phyloP scores from a whole-genome alignment of 2,113 vertebrate species.

The Eulacestoma nigropectus region DNA sequence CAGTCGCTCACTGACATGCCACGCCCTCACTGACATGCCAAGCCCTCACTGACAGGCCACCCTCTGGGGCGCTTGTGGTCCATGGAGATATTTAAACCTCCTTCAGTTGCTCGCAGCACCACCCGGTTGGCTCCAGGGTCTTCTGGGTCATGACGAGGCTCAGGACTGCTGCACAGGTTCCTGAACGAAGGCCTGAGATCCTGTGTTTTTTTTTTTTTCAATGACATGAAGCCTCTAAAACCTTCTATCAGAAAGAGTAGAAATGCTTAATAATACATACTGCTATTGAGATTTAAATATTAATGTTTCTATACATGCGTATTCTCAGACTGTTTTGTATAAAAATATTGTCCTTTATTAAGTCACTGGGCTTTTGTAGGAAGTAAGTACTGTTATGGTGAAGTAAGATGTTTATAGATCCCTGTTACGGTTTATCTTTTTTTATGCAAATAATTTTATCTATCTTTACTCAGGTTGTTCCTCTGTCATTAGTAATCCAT shows the following conservation, averaged over 20 bases:
- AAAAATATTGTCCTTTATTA: background rate
- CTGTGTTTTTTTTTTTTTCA: background rate
- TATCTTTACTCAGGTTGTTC: background rate
- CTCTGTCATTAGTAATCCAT: background rate
- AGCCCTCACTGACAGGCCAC: no score
- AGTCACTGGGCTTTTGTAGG: background rate
- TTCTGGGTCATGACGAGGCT: fast-evolving
- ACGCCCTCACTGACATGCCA: background rate
- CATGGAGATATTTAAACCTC: background rate
- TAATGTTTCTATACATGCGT: background rate
- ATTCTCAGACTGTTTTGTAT: background rate
- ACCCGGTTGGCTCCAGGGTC: background rate
- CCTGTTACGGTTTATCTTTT: background rate
- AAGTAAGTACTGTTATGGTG: background rate
- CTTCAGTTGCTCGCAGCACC: background rate
- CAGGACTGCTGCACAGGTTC: background rate
- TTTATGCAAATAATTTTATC: background rate
- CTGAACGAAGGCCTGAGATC: background rate
- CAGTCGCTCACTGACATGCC: background rate
- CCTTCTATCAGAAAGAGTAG: background rate
- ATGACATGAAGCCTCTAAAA: background rate
- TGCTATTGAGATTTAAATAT: slow-evolving; percentile 48
- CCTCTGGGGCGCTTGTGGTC: no score
- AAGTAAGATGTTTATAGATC: background rate
- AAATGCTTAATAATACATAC: slow-evolving; percentile 14